These are phyloP conservation scores for Psittacula cyanocephala DNA, from an alignment of 2,113 vertebrate genomes.

Conservation along the genomic window DNA sequence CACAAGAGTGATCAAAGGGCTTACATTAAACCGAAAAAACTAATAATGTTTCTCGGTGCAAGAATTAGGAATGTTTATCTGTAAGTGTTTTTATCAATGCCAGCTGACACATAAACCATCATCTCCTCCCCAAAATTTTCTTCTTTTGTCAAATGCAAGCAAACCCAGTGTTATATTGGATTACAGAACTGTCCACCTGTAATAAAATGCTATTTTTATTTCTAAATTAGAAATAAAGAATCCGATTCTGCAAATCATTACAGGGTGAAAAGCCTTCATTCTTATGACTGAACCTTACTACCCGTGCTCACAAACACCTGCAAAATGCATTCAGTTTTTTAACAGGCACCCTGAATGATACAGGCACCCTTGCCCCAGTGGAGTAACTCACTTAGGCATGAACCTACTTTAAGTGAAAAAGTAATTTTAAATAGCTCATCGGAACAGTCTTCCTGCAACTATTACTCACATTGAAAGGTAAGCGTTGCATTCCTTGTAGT, in stretches of 20 bases:
- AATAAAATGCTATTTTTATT: not conserved
- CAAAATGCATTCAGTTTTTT: not conserved
- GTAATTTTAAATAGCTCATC: not conserved
- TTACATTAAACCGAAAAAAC: not conserved
- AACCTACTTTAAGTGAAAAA: not conserved
- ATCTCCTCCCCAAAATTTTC: not conserved
- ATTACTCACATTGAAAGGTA: not conserved
- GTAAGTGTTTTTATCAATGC: not conserved
- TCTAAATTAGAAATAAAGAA: not conserved
- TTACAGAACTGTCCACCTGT: not conserved
- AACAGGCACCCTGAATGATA: not conserved
- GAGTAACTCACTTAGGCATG: not conserved
- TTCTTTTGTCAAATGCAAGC: not conserved
- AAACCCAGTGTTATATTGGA: not conserved
- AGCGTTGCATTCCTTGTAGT: not conserved
- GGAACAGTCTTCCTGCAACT: not conserved
- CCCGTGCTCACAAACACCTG: not conserved
- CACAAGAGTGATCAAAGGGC: not conserved
- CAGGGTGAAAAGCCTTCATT: not conserved
- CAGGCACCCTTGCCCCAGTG: not conserved
- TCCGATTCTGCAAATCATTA: not conserved
- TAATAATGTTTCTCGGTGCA: not conserved
- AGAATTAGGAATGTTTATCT: not conserved
- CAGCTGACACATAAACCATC: not conserved
- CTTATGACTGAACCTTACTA: not conserved